These are phyloP conservation scores for Solenodon paradoxus DNA, from an alignment of 2,113 vertebrate species.

Conservation along the genomic window DNA sequence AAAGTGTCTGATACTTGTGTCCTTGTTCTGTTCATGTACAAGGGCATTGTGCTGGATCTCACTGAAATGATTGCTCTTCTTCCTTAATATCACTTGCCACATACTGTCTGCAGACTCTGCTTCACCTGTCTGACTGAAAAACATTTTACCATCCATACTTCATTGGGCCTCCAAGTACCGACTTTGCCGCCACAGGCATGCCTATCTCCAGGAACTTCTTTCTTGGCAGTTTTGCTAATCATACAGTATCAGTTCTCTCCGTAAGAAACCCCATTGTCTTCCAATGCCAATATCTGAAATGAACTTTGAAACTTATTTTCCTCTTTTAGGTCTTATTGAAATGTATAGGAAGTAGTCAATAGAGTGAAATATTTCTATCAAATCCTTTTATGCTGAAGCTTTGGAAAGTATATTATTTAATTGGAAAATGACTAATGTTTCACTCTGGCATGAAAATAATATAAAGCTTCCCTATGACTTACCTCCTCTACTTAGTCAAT, in stretches of 20 bases:
- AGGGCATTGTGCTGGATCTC: not conserved
- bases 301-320: not conserved
- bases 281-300: not conserved
- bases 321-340: not conserved
- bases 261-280: not conserved
- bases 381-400: not conserved
- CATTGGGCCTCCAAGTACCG: not conserved
- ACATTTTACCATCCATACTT: not conserved
- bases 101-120: not conserved
- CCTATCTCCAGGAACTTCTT: not conserved
- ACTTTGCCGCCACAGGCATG: not conserved
- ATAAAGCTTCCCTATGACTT: conserved; percentile 15
- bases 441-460: not conserved
- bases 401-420: not conserved
- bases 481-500: not conserved
- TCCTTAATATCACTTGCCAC: not conserved
- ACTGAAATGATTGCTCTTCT: not conserved
- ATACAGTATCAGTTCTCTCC: not conserved
- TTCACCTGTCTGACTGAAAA: not conserved
- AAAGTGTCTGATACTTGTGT: not conserved
- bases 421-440: conserved; percentile 4
- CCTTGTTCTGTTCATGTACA: not conserved
- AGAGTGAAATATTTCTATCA: not conserved
- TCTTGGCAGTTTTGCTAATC: not conserved
- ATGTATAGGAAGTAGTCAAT: not conserved